Conservation (phyloP, 2,888 invertebrate genomes). For the Baronia brevicornis region DNA sequence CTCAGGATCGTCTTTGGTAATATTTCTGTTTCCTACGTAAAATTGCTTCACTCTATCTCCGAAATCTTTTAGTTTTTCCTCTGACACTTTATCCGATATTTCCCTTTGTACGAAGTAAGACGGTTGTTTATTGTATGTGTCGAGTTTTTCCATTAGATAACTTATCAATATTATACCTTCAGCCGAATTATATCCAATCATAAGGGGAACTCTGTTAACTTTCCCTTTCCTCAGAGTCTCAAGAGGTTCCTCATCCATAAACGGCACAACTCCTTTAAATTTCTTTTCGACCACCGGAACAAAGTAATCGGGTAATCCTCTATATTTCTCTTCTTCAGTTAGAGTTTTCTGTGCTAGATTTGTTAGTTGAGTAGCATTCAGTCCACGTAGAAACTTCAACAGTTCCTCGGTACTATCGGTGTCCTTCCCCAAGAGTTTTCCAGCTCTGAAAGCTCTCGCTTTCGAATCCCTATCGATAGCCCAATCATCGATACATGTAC, state of each 20-base stretch:
- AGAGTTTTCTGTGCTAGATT: conserved; percentile 32
- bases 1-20: conserved; percentile 21
- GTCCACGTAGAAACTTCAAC: conserved; percentile 31
- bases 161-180: conserved; percentile 39
- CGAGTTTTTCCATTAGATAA: conserved; percentile 29
- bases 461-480: conserved; percentile 28
- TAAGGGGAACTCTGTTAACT: conserved; percentile 35
- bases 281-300: conserved; percentile 44
- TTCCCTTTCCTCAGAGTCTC: conserved; percentile 32
- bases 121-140: conserved; percentile 31
- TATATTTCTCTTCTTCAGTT: conserved; percentile 35
- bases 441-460: conserved; percentile 41
- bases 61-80: conserved; percentile 30
- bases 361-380: conserved; percentile 34
- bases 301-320: conserved; percentile 42
- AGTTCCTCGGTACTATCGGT: conserved; percentile 35
- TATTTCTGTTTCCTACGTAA: conserved; percentile 34
- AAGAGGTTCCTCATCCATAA: conserved; percentile 36
- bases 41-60: conserved; percentile 37
- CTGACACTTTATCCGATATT: conserved; percentile 27
- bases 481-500: conserved; percentile 43
- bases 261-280: conserved; percentile 34
- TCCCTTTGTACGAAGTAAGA: conserved; percentile 38
- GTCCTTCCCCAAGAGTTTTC: conserved; percentile 41
- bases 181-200: conserved; percentile 44